A percentile compares a stretch with the other conserved stretches of the same genome.
phyloP scores from a whole-genome alignment of 1,140 invertebrate genomes.

The Neotoxoptera formosana region DNA sequence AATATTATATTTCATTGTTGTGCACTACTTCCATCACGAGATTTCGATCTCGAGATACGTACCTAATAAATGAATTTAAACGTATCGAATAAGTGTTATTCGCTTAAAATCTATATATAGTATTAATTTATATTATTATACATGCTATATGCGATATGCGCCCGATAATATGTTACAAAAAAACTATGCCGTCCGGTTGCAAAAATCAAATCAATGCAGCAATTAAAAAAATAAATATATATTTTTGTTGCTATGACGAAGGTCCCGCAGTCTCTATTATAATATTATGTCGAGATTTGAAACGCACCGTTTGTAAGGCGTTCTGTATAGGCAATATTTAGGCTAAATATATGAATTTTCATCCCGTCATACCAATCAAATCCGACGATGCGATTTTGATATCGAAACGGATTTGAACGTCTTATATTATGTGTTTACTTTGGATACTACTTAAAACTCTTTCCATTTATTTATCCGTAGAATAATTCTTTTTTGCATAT shows the following conservation, averaged over 20 bases:
- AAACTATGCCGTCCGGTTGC: background rate
- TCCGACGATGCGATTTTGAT: background rate
- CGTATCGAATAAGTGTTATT: background rate
- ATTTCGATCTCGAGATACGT: background rate
- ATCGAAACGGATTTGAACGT: background rate
- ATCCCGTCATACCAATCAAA: background rate
- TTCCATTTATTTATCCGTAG: background rate
- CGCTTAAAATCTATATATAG: background rate
- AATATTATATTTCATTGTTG: background rate
- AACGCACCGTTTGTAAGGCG: background rate
- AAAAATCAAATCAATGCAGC: background rate
- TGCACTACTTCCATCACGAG: background rate
- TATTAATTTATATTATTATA: background rate
- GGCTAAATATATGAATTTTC: background rate
- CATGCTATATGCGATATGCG: no score
- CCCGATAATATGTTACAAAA: background rate
- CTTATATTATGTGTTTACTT: background rate
- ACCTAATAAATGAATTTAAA: background rate
- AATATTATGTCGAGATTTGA: background rate
- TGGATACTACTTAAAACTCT: no score
- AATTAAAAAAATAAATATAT: background rate
- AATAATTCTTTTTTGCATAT: background rate
- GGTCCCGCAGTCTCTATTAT: no score
- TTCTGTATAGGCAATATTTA: background rate
- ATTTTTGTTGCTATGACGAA: background rate